Evolutionary conservation across 2,888 invertebrate species (phyloP).

Genomic region (Drosophila koepferae): DNA sequence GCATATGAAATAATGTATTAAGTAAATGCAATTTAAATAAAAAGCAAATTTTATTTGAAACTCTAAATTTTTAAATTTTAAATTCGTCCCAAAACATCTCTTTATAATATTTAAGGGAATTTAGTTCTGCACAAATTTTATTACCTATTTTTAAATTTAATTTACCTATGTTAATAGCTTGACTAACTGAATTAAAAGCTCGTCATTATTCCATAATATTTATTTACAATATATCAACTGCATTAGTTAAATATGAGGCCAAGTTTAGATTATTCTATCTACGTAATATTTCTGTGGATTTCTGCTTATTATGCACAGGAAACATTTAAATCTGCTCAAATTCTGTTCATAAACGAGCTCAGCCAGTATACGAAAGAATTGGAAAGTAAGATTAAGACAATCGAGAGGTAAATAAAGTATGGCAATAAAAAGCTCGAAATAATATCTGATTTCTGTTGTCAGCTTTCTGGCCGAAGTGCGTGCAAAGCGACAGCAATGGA

Average conservation of each 20-base stretch:
- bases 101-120: background rate
- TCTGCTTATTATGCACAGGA: background rate
- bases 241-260: conserved; percentile 21
- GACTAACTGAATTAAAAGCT: background rate
- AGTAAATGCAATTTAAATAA: too few species aligned
- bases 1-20: too few species aligned
- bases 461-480: conserved; percentile 36
- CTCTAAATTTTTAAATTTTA: too few species aligned
- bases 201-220: background rate
- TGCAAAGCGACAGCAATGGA: conserved; percentile 14
- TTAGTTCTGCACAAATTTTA: background rate
- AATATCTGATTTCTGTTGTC: background rate
- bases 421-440: background rate
- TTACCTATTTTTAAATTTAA: too few species aligned
- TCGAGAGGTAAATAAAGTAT: conserved; percentile 31
- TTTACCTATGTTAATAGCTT: background rate
- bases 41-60: too few species aligned
- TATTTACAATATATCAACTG: background rate
- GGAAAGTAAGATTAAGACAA: conserved; percentile 25
- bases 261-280: background rate
- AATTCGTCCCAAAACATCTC: too few species aligned
- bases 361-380: conserved; percentile 14
- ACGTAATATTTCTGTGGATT: conserved; percentile 1
- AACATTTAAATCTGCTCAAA: conserved; percentile 16
- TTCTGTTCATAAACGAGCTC: conserved; percentile 26